Conservation (phyloP, 2,888 invertebrate species). For the Baccha elongata region DNA sequence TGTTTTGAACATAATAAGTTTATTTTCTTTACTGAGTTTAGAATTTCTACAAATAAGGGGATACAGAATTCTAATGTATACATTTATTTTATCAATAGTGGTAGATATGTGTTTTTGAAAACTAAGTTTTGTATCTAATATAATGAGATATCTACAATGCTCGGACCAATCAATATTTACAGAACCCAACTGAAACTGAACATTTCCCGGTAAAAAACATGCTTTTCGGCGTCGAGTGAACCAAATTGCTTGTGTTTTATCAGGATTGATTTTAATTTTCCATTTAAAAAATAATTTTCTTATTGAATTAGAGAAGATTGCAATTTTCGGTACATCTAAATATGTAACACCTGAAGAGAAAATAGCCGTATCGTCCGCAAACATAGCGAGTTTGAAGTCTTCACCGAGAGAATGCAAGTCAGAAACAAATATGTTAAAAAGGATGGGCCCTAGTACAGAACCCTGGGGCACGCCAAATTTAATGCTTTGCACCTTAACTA, state of each 20-base stretch:
- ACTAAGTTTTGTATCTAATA: too few relatives aligned
- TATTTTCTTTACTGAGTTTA: too few relatives aligned
- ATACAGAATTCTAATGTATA: constrained; percentile 2
- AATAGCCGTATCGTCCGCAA: too few relatives aligned
- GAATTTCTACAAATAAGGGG: constrained; percentile 2
- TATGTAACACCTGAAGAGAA: too few relatives aligned
- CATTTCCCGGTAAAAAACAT: background rate
- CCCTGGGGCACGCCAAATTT: too few relatives aligned
- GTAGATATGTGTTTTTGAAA: constrained; percentile 10
- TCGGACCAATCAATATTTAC: constrained; percentile 5
- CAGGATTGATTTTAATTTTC: too few relatives aligned
- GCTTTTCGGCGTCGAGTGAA: background rate
- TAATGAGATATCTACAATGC: background rate
- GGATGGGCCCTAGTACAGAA: too few relatives aligned
- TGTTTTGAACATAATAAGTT: too few relatives aligned
- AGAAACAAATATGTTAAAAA: background rate
- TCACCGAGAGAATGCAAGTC: background rate
- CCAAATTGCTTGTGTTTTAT: too few relatives aligned
- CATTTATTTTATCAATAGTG: constrained; percentile 1
- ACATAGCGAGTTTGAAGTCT: background rate
- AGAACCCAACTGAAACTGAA: constrained; percentile 3
- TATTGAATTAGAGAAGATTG: background rate
- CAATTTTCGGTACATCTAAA: constrained; percentile 4
- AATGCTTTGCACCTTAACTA: background rate
- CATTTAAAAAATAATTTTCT: constrained; percentile 15